Conservation (phyloP, 2,888 invertebrate species). For the Aporophyla lueneburgensis region DNA sequence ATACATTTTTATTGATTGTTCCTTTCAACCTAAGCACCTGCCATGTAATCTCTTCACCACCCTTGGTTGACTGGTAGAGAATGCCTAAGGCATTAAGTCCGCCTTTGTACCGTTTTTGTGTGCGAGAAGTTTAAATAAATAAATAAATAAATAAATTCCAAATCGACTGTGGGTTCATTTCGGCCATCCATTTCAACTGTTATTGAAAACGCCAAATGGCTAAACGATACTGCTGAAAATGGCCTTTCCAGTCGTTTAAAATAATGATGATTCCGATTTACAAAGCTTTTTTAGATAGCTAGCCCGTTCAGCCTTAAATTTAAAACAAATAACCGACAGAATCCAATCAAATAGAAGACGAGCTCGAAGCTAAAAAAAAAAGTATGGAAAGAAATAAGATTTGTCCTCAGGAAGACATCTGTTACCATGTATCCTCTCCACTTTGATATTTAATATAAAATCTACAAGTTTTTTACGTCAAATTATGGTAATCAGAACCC, state of each 20-base stretch:
- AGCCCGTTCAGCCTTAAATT: neutral
- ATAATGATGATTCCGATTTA: slow-evolving; percentile 5
- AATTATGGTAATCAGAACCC: slow-evolving; percentile 53
- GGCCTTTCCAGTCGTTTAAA: slow-evolving; percentile 5
- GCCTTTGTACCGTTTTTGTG: too few relatives aligned
- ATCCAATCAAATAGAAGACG: slow-evolving; percentile 5
- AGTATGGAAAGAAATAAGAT: slow-evolving; percentile 32
- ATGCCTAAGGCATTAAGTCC: too few relatives aligned
- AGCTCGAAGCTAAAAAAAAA: neutral
- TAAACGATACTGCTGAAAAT: slow-evolving; percentile 13
- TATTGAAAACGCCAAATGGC: slow-evolving; percentile 15
- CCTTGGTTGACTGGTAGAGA: too few relatives aligned
- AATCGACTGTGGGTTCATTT: neutral
- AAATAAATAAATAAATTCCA: too few relatives aligned
- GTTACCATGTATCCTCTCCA: slow-evolving; percentile 19
- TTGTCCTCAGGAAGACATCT: slow-evolving; percentile 45
- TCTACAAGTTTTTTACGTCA: slow-evolving; percentile 49
- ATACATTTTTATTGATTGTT: too few relatives aligned
- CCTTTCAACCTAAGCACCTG: too few relatives aligned
- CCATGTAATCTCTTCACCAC: too few relatives aligned
- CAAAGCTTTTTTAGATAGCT: slow-evolving; percentile 8
- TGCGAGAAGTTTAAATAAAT: too few relatives aligned
- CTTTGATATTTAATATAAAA: slow-evolving; percentile 48
- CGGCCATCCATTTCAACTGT: neutral
- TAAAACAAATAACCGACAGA: neutral